Percentiles rank a stretch among this genome's conserved stretches.
Conservation (phyloP, 2,797 vertebrate species). For the Sarcophilus harrisii region DNA sequence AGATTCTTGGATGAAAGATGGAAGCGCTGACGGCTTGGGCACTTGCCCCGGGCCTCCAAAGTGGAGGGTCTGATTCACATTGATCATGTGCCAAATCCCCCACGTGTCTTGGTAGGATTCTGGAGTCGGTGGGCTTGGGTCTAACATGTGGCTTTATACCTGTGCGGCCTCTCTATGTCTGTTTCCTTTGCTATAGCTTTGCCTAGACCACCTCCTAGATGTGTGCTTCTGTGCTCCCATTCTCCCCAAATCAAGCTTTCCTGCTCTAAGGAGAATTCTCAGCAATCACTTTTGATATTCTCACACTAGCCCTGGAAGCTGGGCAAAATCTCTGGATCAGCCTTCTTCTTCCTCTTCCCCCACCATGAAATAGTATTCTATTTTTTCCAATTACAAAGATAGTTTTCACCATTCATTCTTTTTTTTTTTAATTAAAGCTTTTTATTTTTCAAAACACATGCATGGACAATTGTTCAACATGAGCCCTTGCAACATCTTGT, state of each 20-base stretch:
- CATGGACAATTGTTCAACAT: too few species aligned
- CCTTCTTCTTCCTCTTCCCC: not conserved
- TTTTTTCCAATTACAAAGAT: not conserved
- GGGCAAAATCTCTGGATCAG: not conserved
- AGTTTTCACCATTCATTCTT: not conserved
- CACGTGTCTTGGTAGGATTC: not conserved
- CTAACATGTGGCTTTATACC: not conserved
- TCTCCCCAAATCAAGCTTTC: not conserved
- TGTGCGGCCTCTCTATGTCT: not conserved
- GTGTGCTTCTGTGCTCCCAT: not conserved
- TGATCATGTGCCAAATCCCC: not conserved
- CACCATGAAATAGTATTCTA: not conserved
- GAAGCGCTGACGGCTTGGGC: conserved; percentile 1
- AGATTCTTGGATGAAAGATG: conserved; percentile 69
- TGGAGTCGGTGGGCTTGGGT: not conserved
- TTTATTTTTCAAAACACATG: too few species aligned
- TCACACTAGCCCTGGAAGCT: not conserved
- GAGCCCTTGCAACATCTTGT: not conserved
- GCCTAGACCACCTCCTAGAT: not conserved
- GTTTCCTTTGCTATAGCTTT: not conserved
- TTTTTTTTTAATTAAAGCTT: too few species aligned
- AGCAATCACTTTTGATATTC: not conserved
- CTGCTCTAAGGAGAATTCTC: not conserved
- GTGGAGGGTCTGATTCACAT: not conserved
- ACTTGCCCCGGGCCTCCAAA: not conserved